These are phyloP conservation scores for Lethrus apterus DNA, from an alignment of 1,140 invertebrate species.

Conservation along the genomic window DNA sequence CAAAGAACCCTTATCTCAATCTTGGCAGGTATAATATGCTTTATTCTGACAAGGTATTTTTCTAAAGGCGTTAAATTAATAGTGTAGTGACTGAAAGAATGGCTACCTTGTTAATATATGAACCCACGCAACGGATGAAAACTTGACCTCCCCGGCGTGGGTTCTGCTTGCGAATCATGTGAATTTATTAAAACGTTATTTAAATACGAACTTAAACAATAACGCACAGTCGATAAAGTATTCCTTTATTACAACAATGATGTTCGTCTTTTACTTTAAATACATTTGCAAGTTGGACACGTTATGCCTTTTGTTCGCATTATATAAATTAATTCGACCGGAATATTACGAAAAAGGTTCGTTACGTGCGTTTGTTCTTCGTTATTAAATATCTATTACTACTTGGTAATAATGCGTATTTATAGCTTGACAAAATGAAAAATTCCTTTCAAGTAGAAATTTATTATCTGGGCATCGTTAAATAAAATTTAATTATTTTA, in stretches of 20 bases:
- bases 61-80: constrained; percentile 34
- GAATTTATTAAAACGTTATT: constrained; percentile 18
- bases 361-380: no score
- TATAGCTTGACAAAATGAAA: no score
- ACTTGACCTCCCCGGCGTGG: constrained; percentile 19
- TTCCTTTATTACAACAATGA: constrained; percentile 14
- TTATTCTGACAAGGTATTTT: constrained; percentile 24
- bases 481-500: no score
- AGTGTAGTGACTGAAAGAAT: constrained; percentile 32
- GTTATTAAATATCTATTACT: no score
- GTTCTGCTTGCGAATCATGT: constrained; percentile 24
- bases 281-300: no score
- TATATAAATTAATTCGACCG: no score
- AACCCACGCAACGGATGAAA: constrained; percentile 25
- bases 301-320: no score
- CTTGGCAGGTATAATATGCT: constrained; percentile 9
- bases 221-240: constrained; percentile 11
- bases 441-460: no score
- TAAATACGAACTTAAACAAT: constrained; percentile 13
- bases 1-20: neutral
- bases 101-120: constrained; percentile 33
- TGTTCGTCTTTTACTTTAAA: no score
- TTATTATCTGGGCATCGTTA: no score
- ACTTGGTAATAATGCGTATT: no score
- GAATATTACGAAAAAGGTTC: no score